A percentile compares a stretch with the other conserved stretches of the same genome.
These are phyloP conservation scores for Trachemys scripta DNA, from an alignment of 2,113 vertebrate genomes.

Conservation along the genomic window DNA sequence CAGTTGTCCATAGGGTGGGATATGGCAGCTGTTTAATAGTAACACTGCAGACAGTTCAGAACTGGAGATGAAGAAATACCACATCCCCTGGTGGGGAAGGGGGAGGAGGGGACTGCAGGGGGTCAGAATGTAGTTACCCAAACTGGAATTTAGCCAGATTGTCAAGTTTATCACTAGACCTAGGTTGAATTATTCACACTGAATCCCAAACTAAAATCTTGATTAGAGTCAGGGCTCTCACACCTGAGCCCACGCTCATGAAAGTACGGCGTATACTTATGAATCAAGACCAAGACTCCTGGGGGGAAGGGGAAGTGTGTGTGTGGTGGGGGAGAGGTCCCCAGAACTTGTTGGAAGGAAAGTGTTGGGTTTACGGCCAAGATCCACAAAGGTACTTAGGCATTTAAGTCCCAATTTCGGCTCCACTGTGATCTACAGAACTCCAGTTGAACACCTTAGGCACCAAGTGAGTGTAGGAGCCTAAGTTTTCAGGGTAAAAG, in stretches of 20 bases:
- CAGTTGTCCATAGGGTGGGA: not conserved
- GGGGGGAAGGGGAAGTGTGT: too few relatives aligned
- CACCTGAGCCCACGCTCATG: not conserved
- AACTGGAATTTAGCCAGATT: not conserved
- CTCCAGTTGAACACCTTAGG: not conserved
- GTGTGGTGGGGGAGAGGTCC: too few relatives aligned
- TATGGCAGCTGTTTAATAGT: not conserved
- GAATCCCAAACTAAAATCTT: not conserved
- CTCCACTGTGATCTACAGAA: not conserved
- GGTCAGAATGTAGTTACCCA: not conserved
- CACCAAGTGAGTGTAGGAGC: too few relatives aligned
- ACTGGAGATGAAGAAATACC: not conserved
- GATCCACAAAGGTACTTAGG: not conserved
- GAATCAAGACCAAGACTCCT: not conserved
- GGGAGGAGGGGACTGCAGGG: not conserved
- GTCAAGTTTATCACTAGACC: not conserved
- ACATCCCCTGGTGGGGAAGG: not conserved
- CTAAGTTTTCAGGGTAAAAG: not conserved
- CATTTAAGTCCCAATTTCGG: not conserved
- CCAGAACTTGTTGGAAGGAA: not conserved
- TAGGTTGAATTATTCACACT: not conserved
- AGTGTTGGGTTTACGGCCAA: not conserved
- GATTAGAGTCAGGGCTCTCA: not conserved
- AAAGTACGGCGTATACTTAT: not conserved
- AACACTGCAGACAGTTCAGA: not conserved